Base-by-base conservation (phyloP, 2,797 vertebrate genomes). In the Linurgus olivaceus region DNA sequence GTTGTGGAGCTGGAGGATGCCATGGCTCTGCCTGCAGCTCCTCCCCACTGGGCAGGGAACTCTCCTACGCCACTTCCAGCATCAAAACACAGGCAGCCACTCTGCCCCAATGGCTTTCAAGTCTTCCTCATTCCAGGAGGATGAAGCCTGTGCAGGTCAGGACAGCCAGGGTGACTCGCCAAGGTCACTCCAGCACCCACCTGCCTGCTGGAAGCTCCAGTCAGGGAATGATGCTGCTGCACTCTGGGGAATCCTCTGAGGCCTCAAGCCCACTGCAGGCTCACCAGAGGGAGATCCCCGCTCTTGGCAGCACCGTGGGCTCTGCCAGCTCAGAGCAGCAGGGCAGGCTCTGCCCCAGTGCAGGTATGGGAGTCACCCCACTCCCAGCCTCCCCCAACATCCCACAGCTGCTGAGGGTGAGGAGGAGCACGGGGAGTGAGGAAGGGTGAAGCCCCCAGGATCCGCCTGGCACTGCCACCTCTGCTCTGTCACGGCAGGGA, bases 21-120 rank as follows among this genome's bases (percentile, higher is more conserved):
- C 11, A 76, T 29, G 87, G 91, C 93, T 87, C 62, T 94, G 91
- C 89, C 87, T 23, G 90, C 90, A 67, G 94, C 96, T 96, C 96
- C 96, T 96, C 94, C 95, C 93, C 26, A n/a, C 95, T 81, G 89
- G 85, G 93, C 91, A 85, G 93, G 91, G 93, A 94, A 89, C 74
- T 85, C 95, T 96, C 85, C 79, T 83, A 88, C 78, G 84, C 88
- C 91, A 89, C 96, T 92, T 40, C 58, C 91, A 82, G 94, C 84
- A 92, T 59, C 86, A 66, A 89, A 88, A 88, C 88, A 57, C 76
- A 11, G 52, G 68, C 92, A 74, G 85, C 18, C 10, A 45, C 95
- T 96, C 94, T 93, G 81, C 79, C 88, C 80, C 82, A 90, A 58
- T 59, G 87, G 54, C 15, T 74, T 84, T 81, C 74, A 17, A 85